Conservation (phyloP, 2,113 vertebrate genomes). For the Rhinopomastus cyanomelas region DNA sequence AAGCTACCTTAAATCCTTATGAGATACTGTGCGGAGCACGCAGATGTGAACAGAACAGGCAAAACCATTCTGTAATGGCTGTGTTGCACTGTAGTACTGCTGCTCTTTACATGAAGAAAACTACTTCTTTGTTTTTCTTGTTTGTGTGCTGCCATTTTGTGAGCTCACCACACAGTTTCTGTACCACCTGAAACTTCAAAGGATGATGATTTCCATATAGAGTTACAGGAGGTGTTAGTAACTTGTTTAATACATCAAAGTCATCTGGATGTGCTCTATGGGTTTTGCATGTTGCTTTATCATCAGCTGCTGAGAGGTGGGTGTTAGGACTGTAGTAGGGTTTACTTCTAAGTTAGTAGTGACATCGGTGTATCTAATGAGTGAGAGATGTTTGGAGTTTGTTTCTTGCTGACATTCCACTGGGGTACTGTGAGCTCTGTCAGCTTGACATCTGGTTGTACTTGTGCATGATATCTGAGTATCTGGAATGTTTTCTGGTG, state of each 20-base stretch:
- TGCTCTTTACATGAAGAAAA: not conserved
- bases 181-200: not conserved
- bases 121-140: not conserved
- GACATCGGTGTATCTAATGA: not conserved
- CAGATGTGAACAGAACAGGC: not conserved
- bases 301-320: not conserved
- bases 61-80: not conserved
- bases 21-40: not conserved
- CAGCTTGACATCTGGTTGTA: not conserved
- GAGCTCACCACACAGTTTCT: not conserved
- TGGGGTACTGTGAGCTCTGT: not conserved
- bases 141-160: not conserved
- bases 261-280: not conserved
- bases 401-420: not conserved
- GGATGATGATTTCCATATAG: not conserved
- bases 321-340: not conserved
- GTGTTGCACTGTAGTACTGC: not conserved
- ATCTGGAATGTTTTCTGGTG: not conserved
- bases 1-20: not conserved
- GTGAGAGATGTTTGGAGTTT: not conserved
- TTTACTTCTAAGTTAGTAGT: not conserved
- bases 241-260: not conserved
- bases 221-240: not conserved
- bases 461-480: not conserved
- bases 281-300: not conserved